Evolutionary conservation across 2,113 vertebrate species (phyloP).

Genomic region (Toxostoma redivivum): DNA sequence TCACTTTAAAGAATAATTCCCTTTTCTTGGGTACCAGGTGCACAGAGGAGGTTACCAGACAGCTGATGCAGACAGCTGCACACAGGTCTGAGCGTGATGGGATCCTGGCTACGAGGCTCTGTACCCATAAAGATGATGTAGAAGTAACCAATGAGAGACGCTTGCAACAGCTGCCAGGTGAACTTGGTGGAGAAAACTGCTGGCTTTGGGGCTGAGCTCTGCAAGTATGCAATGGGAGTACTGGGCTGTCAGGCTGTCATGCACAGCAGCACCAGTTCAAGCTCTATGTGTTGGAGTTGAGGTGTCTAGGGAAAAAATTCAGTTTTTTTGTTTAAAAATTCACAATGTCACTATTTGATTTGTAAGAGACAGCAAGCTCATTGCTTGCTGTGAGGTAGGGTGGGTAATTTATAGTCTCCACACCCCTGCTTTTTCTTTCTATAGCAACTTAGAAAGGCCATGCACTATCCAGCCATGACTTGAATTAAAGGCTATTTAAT

Average conservation of each 20-base stretch:
- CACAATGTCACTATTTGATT: neutral
- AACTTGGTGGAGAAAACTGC: neutral
- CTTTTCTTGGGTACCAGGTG: conserved; percentile 72
- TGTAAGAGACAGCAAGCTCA: neutral
- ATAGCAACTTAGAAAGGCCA: neutral
- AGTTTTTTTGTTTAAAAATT: neutral
- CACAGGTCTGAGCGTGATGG: conserved; percentile 86
- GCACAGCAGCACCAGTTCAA: neutral
- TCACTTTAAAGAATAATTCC: neutral
- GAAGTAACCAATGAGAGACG: conserved; percentile 86
- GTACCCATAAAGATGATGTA: conserved; percentile 96
- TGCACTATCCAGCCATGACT: neutral
- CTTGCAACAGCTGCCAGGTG: conserved; percentile 87
- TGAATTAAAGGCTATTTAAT: neutral
- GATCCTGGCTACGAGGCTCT: conserved; percentile 92
- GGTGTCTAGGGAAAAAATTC: neutral
- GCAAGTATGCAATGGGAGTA: accelerated
- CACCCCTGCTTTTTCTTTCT: neutral
- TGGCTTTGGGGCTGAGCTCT: neutral
- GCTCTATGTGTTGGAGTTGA: neutral
- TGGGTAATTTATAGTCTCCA: neutral
- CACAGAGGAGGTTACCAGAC: conserved; percentile 83
- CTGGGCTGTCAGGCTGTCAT: neutral
- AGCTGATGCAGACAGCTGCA: conserved; percentile 76
- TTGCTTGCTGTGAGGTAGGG: neutral